Conservation (phyloP, 2,797 vertebrate genomes). For the Tympanoctomys barrerae region DNA sequence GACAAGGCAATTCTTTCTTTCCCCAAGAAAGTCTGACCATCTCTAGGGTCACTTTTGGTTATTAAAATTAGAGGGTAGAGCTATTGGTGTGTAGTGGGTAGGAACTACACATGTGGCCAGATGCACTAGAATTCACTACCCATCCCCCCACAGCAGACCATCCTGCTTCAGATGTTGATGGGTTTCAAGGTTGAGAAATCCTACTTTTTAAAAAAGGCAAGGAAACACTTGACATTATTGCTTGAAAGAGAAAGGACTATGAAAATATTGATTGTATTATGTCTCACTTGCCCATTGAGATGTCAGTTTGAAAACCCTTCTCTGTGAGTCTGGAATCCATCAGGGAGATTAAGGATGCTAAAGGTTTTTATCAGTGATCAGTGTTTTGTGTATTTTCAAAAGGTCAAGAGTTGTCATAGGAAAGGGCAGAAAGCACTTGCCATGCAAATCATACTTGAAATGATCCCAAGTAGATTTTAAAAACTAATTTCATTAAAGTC, state of each 20-base stretch:
- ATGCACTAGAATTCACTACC: neutral
- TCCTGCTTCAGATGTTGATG: neutral
- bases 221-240: neutral
- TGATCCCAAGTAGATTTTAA: constrained; percentile 80
- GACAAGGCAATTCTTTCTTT: neutral
- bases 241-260: neutral
- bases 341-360: constrained; percentile 58
- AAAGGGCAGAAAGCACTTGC: constrained; percentile 80
- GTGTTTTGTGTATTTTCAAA: constrained; percentile 78
- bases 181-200: neutral
- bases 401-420: constrained; percentile 84
- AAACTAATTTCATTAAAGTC: constrained; percentile 71
- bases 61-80: neutral
- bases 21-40: neutral
- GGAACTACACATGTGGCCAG: neutral
- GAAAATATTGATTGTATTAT: neutral
- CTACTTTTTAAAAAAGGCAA: neutral
- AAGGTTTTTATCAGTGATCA: constrained; percentile 66
- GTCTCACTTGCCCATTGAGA: constrained; percentile 61
- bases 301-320: constrained; percentile 56
- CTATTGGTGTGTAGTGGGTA: neutral
- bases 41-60: neutral
- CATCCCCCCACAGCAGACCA: neutral
- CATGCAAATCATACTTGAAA: constrained; percentile 82
- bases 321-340: constrained; percentile 67